Base-by-base conservation (phyloP, 2,113 vertebrate species). In the Saccopteryx bilineata region DNA sequence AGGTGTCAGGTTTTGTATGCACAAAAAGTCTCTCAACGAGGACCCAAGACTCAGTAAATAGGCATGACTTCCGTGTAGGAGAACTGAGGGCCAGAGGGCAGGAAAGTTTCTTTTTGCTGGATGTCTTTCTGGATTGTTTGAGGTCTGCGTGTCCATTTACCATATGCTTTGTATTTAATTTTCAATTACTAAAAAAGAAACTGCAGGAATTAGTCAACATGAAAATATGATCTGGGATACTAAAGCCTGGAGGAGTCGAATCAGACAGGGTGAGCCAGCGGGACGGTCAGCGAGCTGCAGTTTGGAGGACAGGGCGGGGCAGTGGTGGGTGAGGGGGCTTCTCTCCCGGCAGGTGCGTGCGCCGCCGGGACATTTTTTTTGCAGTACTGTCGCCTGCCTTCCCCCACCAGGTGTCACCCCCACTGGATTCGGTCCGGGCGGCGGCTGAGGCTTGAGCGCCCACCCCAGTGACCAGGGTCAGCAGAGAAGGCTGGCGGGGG, bases 301-400 rank as follows among this genome's bases (percentile, higher is more conserved):
- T 15, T 54, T 14, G 2, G 31, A 48, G 50, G 9, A 46, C 11
- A 48, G 50, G 9, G 52, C 11, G 0, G 8, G 39, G 54, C 1
- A 1, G 12, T 3, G 61, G 9, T 0, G 5, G 28, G 33, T 7
- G 50, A 5, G 8, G 14, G n/a, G 5, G 76, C 9, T 39, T 5
- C 1, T 24, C 23, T 58, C 52, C 17, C 0, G 58, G 33, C 15
- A 0, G 26, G 9, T 3, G 5, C 0, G 10, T 1, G 6, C 1
- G 31, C 3, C 6, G 39, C 19, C 17, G 4, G 4, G 2, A 46
- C 9, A 14, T 39, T 39, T 66, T 19, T 39, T 66, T 19, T 33
- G 33, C 24, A 9, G 8, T 80, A 7, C 21, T 1, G 5, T 31
- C 24, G 21, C n/a, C 74, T 6, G 24, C 26, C 50, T 71, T 76